phyloP scores from a whole-genome alignment of 1,140 invertebrate species.

The Pectinophora gossypiella region DNA sequence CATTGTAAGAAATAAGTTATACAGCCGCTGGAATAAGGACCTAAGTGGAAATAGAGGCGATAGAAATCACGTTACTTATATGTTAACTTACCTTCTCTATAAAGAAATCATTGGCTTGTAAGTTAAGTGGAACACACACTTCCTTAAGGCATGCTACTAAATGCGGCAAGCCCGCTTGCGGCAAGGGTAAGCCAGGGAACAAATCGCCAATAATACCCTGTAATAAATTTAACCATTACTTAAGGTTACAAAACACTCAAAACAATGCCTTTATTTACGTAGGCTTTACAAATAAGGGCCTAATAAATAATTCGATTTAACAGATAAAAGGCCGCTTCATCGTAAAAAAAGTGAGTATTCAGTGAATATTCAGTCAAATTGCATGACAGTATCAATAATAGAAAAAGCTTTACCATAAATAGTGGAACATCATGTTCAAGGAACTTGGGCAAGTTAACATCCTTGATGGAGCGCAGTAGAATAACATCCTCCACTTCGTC shows the following conservation, averaged over 20 bases:
- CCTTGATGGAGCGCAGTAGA: conserved; percentile 91
- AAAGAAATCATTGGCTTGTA: conserved; percentile 90
- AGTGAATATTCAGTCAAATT: no score
- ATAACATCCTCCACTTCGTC: conserved; percentile 89
- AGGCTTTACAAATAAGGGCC: no score
- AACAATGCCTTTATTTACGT: no score
- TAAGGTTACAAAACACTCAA: no score
- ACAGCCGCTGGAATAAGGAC: no score
- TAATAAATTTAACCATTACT: conserved; percentile 16
- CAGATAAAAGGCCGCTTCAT: no score
- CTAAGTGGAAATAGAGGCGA: no score
- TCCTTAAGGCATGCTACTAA: conserved; percentile 77
- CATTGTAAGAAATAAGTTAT: background rate
- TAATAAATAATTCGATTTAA: no score
- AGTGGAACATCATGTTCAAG: conserved; percentile 90
- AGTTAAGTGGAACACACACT: conserved; percentile 84
- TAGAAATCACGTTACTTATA: background rate
- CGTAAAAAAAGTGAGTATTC: no score
- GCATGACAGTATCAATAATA: no score
- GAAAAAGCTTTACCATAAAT: conserved; percentile 78
- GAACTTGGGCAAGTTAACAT: conserved; percentile 96
- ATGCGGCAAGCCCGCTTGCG: conserved; percentile 78
- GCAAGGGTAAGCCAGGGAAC: conserved; percentile 90
- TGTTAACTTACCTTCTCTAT: conserved; percentile 81
- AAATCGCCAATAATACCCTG: conserved; percentile 94